phyloP scores from a whole-genome alignment of 2,113 vertebrate species.

The Rhipidura dahli region DNA sequence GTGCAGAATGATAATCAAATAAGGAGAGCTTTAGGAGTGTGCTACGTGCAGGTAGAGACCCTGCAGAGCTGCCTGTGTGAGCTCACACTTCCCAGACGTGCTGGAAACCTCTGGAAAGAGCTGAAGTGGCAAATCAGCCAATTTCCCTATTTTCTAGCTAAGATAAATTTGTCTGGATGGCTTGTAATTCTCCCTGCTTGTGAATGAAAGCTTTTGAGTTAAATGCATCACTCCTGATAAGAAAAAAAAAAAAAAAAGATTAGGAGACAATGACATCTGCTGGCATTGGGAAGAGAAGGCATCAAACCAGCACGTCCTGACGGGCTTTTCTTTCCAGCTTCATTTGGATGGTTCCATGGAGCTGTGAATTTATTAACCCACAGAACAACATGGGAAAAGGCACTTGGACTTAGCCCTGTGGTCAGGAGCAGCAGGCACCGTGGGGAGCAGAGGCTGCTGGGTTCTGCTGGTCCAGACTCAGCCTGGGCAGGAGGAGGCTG shows the following conservation, averaged over 20 bases:
- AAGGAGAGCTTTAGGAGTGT: background rate
- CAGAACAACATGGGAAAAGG: fast-evolving
- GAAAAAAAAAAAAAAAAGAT: conserved; percentile 10
- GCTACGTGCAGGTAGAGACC: fast-evolving
- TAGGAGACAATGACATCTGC: conserved; percentile 65
- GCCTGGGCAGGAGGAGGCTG: fast-evolving
- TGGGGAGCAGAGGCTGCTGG: background rate
- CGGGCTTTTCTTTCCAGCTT: background rate
- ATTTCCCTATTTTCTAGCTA: background rate
- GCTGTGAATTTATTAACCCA: background rate
- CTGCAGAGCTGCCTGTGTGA: background rate
- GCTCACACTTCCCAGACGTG: background rate
- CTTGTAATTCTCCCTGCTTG: background rate
- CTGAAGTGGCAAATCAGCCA: background rate
- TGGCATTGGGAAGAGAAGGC: conserved; percentile 47
- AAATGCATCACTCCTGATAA: conserved; percentile 11
- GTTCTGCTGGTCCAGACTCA: background rate
- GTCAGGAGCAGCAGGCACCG: background rate
- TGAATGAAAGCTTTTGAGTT: conserved; percentile 7
- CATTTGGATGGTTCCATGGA: background rate
- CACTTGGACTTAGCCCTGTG: fast-evolving
- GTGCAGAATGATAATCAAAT: background rate
- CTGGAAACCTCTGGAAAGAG: conserved; percentile 6
- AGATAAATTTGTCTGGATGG: background rate
- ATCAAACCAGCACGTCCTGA: background rate